Evolutionary conservation across 2,113 vertebrate species (phyloP).

Genomic region (Sylvilagus bachmani): DNA sequence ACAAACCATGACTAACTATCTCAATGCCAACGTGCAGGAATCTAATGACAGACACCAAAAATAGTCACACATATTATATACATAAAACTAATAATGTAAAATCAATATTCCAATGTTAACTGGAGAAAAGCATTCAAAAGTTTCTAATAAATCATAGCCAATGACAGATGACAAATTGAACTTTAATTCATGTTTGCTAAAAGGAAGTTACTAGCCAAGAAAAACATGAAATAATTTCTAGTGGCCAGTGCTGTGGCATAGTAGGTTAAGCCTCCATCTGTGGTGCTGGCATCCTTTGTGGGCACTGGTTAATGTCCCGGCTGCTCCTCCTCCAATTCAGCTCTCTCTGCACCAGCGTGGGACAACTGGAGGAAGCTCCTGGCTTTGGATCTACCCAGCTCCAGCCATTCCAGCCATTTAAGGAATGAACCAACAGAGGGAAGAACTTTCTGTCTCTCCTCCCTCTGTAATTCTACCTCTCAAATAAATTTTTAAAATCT

Average conservation of each 20-base stretch:
- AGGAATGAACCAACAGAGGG: too few relatives aligned
- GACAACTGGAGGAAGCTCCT: too few relatives aligned
- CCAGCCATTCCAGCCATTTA: too few relatives aligned
- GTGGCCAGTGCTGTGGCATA: neutral
- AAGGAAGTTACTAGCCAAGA: slow-evolving; percentile 42
- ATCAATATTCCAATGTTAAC: slow-evolving; percentile 41
- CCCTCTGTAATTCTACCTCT: too few relatives aligned
- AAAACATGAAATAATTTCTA: slow-evolving; percentile 50
- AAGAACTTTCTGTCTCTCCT: too few relatives aligned
- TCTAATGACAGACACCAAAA: neutral
- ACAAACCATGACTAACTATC: slow-evolving; percentile 8
- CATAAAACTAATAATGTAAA: slow-evolving; percentile 41
- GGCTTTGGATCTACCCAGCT: too few relatives aligned
- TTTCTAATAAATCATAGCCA: slow-evolving; percentile 48
- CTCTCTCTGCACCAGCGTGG: too few relatives aligned
- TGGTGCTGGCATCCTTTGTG: too few relatives aligned
- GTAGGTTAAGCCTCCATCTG: too few relatives aligned
- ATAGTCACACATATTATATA: slow-evolving; percentile 25
- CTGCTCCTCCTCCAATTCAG: too few relatives aligned
- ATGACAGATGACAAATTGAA: slow-evolving; percentile 60
- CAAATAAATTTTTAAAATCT: too few relatives aligned
- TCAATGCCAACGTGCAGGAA: neutral
- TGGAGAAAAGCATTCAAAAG: slow-evolving; percentile 14
- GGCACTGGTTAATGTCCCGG: too few relatives aligned
- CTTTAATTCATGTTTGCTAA: slow-evolving; percentile 18